phyloP scores from a whole-genome alignment of 2,888 invertebrate genomes.

The Antheraea assamensis region DNA sequence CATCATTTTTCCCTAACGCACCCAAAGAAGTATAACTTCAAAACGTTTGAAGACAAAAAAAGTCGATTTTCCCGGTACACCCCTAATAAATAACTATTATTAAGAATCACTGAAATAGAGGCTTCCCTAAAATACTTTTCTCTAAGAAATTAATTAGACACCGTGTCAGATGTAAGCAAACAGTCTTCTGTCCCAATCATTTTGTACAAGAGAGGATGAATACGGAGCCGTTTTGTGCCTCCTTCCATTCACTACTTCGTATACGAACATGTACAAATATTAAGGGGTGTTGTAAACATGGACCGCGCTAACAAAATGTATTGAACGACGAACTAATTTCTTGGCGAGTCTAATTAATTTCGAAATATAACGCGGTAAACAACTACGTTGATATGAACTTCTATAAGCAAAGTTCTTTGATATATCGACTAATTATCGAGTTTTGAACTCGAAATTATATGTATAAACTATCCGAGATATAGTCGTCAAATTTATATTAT shows the following conservation, averaged over 20 bases:
- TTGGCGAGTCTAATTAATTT: neutral
- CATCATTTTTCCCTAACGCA: no score
- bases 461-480: neutral
- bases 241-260: constrained; percentile 10
- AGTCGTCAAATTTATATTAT: no score
- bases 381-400: neutral
- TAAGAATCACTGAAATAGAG: neutral
- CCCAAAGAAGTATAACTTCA: no score
- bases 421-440: neutral
- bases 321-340: neutral
- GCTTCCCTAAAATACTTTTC: neutral
- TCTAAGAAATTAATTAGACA: constrained; percentile 16
- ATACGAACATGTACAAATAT: constrained; percentile 6
- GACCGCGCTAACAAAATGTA: neutral
- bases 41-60: no score
- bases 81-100: neutral
- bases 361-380: neutral
- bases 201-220: constrained; percentile 16
- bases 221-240: constrained; percentile 13
- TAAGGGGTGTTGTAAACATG: neutral
- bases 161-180: neutral
- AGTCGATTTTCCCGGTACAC: no score
- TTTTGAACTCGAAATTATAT: neutral
- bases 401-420: neutral
- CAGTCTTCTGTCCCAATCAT: constrained; percentile 15